phyloP scores from a whole-genome alignment of 2,113 vertebrate species.

The Calyptomena viridis region DNA sequence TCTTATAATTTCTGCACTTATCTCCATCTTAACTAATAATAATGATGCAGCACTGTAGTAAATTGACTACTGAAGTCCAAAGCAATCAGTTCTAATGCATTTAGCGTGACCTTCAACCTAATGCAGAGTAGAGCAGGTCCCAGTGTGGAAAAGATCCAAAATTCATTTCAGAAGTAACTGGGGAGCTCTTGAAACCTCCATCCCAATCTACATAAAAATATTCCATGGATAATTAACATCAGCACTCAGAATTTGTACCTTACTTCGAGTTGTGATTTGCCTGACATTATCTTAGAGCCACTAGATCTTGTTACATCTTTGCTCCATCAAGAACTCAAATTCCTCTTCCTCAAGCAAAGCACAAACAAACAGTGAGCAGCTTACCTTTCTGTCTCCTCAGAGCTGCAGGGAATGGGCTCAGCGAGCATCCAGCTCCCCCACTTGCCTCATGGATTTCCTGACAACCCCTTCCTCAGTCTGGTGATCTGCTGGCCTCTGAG shows the following conservation, averaged over 20 bases:
- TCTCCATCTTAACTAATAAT: constrained; percentile 15
- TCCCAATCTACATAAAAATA: background rate
- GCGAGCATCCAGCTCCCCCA: background rate
- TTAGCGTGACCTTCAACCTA: background rate
- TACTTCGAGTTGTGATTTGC: background rate
- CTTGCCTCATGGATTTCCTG: background rate
- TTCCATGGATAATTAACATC: background rate
- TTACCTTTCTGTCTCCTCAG: background rate
- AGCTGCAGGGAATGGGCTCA: background rate
- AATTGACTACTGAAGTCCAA: background rate
- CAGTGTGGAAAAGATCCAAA: background rate
- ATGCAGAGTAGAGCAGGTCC: background rate
- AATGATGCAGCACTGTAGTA: background rate
- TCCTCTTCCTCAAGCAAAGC: background rate
- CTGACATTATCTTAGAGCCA: background rate
- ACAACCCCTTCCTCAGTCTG: background rate
- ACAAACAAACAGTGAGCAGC: background rate
- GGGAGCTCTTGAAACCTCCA: background rate
- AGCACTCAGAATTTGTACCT: background rate
- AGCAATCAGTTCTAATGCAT: background rate
- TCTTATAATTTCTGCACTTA: background rate
- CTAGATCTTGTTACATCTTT: background rate
- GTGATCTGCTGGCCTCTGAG: background rate
- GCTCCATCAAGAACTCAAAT: background rate
- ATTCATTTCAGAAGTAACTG: background rate